Evolutionary conservation across 2,888 invertebrate genomes (phyloP).

Genomic region (Diabrotica balteata): DNA sequence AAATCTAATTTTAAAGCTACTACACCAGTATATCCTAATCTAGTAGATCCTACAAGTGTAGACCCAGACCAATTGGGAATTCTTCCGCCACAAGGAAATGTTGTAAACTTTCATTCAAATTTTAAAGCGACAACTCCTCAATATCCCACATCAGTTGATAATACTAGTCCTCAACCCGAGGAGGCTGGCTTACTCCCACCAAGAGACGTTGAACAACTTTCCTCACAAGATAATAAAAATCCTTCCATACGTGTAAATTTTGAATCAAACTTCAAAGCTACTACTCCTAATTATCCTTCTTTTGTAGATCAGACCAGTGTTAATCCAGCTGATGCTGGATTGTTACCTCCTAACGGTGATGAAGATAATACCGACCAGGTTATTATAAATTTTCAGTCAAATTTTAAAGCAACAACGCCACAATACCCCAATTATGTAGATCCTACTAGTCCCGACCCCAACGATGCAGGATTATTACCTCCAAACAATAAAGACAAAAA

Average conservation of each 20-base stretch:
- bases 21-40: conserved; percentile 47
- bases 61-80: conserved; percentile 41
- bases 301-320: conserved; percentile 47
- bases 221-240: conserved; percentile 7
- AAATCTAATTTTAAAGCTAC: conserved; percentile 46
- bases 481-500: conserved; percentile 33
- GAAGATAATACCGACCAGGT: background rate
- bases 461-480: conserved; percentile 43
- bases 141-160: conserved; percentile 48
- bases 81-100: conserved; percentile 41
- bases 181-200: conserved; percentile 47
- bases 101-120: conserved; percentile 44
- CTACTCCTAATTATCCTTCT: conserved; percentile 49
- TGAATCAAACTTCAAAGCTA: conserved; percentile 46
- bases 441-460: conserved; percentile 45
- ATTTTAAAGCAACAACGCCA: conserved; percentile 34
- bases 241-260: conserved; percentile 38
- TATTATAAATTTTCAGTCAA: conserved; percentile 42
- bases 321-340: conserved; percentile 44
- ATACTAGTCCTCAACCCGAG: conserved; percentile 43
- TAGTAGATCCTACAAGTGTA: conserved; percentile 44
- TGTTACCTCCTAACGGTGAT: conserved; percentile 42
- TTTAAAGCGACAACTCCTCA: conserved; percentile 49
- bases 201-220: conserved; percentile 6
- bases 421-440: conserved; percentile 45